Base-by-base conservation (phyloP, 2,797 vertebrate species). In the Anguilla pacifica region DNA sequence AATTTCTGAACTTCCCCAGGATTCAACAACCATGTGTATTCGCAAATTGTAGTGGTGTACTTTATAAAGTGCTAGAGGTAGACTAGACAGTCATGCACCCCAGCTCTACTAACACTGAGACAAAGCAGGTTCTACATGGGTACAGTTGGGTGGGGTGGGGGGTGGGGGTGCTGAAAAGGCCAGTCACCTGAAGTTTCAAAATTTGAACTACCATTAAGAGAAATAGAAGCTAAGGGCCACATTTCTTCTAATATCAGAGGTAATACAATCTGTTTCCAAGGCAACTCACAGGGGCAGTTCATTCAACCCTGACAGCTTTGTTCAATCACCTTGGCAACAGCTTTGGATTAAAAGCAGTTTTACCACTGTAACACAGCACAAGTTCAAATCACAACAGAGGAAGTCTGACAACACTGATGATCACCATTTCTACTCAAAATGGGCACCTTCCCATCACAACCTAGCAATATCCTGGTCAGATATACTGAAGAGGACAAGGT, bases 241-340 rank as follows among this genome's bases (percentile, higher is more conserved):
- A 61, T 82, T 85, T 89, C 85, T 90, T 51, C 51, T 89, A 88
- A 70, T 49, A 83, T 90, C 89, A 93, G 94, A 93, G 90, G 93
- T 92, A 91, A 89, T 91, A 92, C 79, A 82, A 91, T 92, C 91
- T 93, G 89, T 90, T 91, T 87, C 89, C 88, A 97, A 96, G 96
- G 96, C 96, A 96, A 96, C 95, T 95, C 94, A 93, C 93, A 93
- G 92, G 93, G 94, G 94, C 93, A 95, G 95, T 94, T 94, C 92
- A 91, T 93, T 91, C 88, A 92, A 93, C 91, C 89, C 89, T 89
- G 88, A 88, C 90, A 92, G 91, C 61, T 86, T 77, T 87, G 81
- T 87, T 72, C 83, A 70, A 89, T 93, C 91, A 89, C 91, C 92
- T 91, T 89, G 92, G 93, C 92, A 93, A 92, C 93, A 90, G 81